Conservation (phyloP, 2,797 vertebrate species). For the Pipistrellus pygmaeus region DNA sequence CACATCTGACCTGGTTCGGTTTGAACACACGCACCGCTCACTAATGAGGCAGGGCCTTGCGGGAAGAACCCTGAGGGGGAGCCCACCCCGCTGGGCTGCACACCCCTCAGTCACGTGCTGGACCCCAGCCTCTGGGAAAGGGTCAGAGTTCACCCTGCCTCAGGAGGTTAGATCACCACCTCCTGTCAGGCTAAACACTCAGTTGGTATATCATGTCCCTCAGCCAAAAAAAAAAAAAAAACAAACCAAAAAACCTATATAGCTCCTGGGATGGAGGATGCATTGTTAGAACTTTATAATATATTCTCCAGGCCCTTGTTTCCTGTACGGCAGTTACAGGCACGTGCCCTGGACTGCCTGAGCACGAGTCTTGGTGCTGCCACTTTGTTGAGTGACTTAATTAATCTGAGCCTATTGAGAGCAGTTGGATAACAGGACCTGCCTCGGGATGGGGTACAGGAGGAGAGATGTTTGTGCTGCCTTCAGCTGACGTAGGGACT, state of each 20-base stretch:
- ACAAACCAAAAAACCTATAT: too few relatives aligned
- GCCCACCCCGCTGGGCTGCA: not conserved
- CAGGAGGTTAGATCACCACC: not conserved
- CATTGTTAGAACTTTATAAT: not conserved
- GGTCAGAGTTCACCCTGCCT: slow-evolving; percentile 56
- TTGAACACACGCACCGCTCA: not conserved
- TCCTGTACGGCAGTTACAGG: not conserved
- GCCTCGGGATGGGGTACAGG: not conserved
- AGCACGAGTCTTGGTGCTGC: slow-evolving; percentile 20
- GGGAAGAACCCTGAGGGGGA: not conserved
- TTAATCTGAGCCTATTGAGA: not conserved
- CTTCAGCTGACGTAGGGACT: not conserved
- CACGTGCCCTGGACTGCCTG: not conserved
- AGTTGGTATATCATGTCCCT: not conserved
- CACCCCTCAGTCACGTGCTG: not conserved
- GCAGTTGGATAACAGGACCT: slow-evolving; percentile 1
- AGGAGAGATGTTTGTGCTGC: not conserved
- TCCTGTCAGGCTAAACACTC: not conserved
- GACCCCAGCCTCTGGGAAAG: slow-evolving; percentile 25
- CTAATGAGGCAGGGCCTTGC: slow-evolving; percentile 62
- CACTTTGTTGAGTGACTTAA: slow-evolving; percentile 24
- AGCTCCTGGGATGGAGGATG: not conserved
- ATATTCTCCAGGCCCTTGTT: not conserved
- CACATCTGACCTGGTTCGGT: slow-evolving; percentile 75
- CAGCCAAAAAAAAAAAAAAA: not conserved